Evolutionary conservation across 2,797 vertebrate species (phyloP), one percentile per base, ranked within the genome.

Genomic region (Amblyopsis hoosieri): DNA sequence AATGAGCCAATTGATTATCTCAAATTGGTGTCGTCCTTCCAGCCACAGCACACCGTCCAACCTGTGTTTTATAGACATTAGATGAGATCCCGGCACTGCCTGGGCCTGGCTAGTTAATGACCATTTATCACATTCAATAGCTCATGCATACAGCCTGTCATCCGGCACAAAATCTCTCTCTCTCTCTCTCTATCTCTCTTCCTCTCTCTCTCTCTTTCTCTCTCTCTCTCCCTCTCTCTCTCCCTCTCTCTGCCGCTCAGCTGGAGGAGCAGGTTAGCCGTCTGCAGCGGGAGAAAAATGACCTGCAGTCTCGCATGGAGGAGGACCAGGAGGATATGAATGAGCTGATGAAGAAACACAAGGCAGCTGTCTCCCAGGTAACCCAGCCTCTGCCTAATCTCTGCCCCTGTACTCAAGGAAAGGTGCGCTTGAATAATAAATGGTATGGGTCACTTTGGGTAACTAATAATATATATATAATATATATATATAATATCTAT

Each of bases 281-380:
- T 63, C 89, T 98, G 71, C 97, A 99, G 89, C 90, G 97, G 62
- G 98, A 99, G 87, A 99, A 97, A 89, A 98, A 99, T 0, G 96
- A 98, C 80, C 85, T 97, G 75, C 97, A 98, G 93, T 96, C 94
- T 45, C 94, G 97, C 13, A 92, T 96, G 85, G 98, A 99, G 86
- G 97, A 99, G 76, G 98, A 99, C 75, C 98, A 99, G 86, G 98
- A 99, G 83, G 96, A 99, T 89, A 91, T 98, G 94, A 99, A 99
- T 0, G 98, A 99, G 76, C 90, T 98, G 84, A 97, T 99, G 96
- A 99, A 99, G 91, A 99, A 98, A 83, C 96, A 99, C 89, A 99
- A 99, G 85, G 95, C 96, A 0, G 93, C 95, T 0, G 96, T 99
- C 57, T 93, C 96, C 56, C 98, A 99, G 96, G 97, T 98, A 77